Base-by-base conservation (phyloP, 2,113 vertebrate genomes). In the Hystrix brachyura region DNA sequence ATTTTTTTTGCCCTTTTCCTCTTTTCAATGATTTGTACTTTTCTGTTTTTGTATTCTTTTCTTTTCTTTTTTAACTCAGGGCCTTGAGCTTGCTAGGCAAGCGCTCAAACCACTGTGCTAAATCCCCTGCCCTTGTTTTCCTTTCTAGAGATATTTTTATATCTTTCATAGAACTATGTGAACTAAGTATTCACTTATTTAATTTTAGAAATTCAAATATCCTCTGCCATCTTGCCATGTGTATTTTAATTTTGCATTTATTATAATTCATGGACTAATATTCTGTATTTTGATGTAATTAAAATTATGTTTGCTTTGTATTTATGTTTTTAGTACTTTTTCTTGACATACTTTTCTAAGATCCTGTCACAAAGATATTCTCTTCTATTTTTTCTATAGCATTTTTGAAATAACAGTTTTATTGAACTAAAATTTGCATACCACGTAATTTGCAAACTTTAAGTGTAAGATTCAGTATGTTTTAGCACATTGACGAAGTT, bases 181-280 rank as follows among this genome's bases (percentile, higher is more conserved):
- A 88, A 21, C 7, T 86, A 38, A 38, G 84, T 78, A 25, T 65
- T 81, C 48, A 32, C 4, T 59, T 90, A 74, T 62, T 62, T 53
- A 67, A n/a, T 85, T 87, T 74, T 57, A 67, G 34, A 72, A 82
- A 87, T 62, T 89, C 32, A 84, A 83, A 38, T n/a, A 87, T 53
- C 8, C 71, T 34, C 7, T 57, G 14, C 7, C 32, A 53, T 95
- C 57, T 59, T 83, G 5, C 10, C 4, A 23, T 55, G 7, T 88
- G 2, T 18, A 34, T 65, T 71, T 69, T 62, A 83, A 83, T 18
- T 93, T 93, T 92, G 29, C 34, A 27, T 87, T 32, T 78, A 19
- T 13, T 87, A 1, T 69, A 34, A 81, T 79, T 85, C 10, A 57
- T 60, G 89, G 34, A 62, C 0, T 78, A 76, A 18, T 59, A 69